phyloP scores from a whole-genome alignment of 1,140 invertebrate species.

The Probaryconus sp. region DNA sequence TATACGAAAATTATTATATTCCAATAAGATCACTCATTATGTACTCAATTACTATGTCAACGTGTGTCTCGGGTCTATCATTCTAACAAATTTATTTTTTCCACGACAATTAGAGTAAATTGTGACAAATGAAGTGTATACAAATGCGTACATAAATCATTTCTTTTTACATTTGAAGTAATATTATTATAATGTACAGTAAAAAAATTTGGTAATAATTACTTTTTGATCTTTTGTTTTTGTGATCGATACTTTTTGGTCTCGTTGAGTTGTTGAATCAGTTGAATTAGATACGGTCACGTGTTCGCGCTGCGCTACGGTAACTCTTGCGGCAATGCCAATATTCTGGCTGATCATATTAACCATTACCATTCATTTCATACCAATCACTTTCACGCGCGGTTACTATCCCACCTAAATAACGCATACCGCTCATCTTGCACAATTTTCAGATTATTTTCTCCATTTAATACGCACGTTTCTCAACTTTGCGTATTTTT shows the following conservation, averaged over 20 bases:
- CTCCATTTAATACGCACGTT: not conserved
- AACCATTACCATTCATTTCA: conserved; percentile 43
- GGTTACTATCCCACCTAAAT: conserved; percentile 41
- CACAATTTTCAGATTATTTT: conserved; percentile 19
- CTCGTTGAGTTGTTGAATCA: too few relatives aligned
- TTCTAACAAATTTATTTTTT: too few relatives aligned
- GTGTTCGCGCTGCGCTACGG: too few relatives aligned
- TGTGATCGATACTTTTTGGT: too few relatives aligned
- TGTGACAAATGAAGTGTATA: not conserved
- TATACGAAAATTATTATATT: conserved; percentile 33
- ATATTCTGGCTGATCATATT: conserved; percentile 23
- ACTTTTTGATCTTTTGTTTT: too few relatives aligned
- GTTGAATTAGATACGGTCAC: too few relatives aligned
- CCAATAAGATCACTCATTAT: not conserved
- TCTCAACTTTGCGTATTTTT: too few relatives aligned
- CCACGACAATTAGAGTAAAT: not conserved
- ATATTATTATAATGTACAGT: too few relatives aligned
- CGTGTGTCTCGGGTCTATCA: not conserved
- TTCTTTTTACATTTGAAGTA: too few relatives aligned
- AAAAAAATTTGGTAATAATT: too few relatives aligned
- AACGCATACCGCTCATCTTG: conserved; percentile 20
- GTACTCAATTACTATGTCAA: not conserved
- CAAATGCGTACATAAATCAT: too few relatives aligned
- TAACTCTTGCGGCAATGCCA: too few relatives aligned
- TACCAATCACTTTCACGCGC: conserved; percentile 62